phyloP scores from a whole-genome alignment of 2,888 invertebrate species.

The Papilio elwesi region DNA sequence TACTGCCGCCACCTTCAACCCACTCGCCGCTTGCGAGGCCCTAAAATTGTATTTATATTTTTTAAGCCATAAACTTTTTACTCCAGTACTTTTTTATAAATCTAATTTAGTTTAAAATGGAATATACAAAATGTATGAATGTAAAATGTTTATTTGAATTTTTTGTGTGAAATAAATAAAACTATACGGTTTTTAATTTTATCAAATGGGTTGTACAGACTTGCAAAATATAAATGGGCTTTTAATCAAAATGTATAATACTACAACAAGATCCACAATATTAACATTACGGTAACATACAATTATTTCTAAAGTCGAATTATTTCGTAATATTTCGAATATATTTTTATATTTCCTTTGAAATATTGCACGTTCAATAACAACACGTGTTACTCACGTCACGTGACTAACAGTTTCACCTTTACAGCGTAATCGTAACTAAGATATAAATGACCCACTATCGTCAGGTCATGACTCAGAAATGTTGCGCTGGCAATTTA shows the following conservation, averaged over 20 bases:
- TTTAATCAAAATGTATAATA: too few species aligned
- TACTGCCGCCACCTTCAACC: constrained; percentile 60
- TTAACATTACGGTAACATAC: too few species aligned
- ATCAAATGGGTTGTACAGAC: too few species aligned
- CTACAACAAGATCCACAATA: too few species aligned
- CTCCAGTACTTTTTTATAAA: neutral
- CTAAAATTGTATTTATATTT: constrained; percentile 30
- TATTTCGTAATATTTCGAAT: neutral
- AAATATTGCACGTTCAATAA: constrained; percentile 14
- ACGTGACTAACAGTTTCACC: constrained; percentile 13
- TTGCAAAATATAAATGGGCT: too few species aligned
- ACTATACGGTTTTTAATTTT: too few species aligned
- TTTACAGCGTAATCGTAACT: neutral
- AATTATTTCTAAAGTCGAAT: too few species aligned
- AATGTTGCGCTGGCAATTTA: neutral
- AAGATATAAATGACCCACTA: neutral
- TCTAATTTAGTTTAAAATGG: neutral
- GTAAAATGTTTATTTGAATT: neutral
- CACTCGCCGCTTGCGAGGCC: constrained; percentile 42
- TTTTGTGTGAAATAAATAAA: neutral
- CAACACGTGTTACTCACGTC: constrained; percentile 19
- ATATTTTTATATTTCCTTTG: neutral
- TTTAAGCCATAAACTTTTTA: neutral
- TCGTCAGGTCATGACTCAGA: neutral
- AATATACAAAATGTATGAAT: neutral